Conservation (phyloP, 53 echinoderm and acorn worm genomes). For the Holothuria scabra region DNA sequence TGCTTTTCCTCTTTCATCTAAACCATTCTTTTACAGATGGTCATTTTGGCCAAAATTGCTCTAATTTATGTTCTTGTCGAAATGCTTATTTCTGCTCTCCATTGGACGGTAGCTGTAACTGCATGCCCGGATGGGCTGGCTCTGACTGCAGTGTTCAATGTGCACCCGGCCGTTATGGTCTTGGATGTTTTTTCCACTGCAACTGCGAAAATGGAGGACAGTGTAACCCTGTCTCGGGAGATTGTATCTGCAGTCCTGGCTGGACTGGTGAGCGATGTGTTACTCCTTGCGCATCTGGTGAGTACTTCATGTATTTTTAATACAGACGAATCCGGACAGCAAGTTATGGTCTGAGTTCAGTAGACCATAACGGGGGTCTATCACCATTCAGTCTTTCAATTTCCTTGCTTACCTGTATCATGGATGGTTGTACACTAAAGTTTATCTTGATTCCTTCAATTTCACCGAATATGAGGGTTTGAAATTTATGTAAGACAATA, state of each 20-base stretch:
- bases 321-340: too few relatives aligned
- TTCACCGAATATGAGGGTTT: too few relatives aligned
- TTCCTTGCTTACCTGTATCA: too few relatives aligned
- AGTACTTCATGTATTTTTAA: neutral
- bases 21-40: slow-evolving; percentile 30
- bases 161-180: slow-evolving; percentile 68
- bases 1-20: too few relatives aligned
- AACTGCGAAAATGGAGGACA: slow-evolving; percentile 64
- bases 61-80: slow-evolving; percentile 63
- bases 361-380: too few relatives aligned
- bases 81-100: slow-evolving; percentile 67
- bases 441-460: too few relatives aligned
- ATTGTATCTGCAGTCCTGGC: slow-evolving; percentile 75
- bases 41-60: slow-evolving; percentile 71
- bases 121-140: slow-evolving; percentile 81
- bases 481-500: too few relatives aligned
- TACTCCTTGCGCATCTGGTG: slow-evolving; percentile 49
- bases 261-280: slow-evolving; percentile 72
- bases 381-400: too few relatives aligned
- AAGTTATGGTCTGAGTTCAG: too few relatives aligned
- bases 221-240: slow-evolving; percentile 67
- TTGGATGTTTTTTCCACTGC: slow-evolving; percentile 58
- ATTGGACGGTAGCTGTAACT: slow-evolving; percentile 65
- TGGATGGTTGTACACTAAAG: too few relatives aligned
- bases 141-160: slow-evolving; percentile 63